phyloP scores from a whole-genome alignment of 2,113 vertebrate species.

The Meriones unguiculatus region DNA sequence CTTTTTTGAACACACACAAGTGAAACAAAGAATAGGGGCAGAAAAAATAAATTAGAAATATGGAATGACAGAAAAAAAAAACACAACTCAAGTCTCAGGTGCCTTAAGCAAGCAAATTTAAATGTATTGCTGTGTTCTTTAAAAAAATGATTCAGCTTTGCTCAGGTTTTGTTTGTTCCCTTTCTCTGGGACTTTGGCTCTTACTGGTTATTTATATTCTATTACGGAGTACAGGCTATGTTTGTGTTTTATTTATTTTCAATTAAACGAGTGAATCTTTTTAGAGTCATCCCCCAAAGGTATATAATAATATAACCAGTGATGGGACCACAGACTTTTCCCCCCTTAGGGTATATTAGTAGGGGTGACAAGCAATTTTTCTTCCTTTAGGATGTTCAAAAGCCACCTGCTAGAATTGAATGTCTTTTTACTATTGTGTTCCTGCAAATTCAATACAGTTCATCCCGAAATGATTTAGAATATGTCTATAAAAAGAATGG shows the following conservation, averaged over 20 bases:
- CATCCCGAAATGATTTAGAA: background rate
- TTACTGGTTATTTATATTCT: slow-evolving; percentile 10
- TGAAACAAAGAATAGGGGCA: slow-evolving; percentile 20
- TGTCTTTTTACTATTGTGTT: background rate
- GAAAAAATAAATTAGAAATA: slow-evolving; percentile 67
- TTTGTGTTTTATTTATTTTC: slow-evolving; percentile 17
- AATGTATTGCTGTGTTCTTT: slow-evolving; percentile 44
- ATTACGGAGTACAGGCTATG: background rate
- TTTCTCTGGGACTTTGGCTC: slow-evolving; percentile 48
- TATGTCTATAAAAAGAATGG: background rate
- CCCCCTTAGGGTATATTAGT: background rate
- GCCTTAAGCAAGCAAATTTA: slow-evolving; percentile 64
- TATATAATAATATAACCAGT: background rate
- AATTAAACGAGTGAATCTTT: slow-evolving; percentile 29
- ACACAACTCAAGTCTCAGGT: slow-evolving; percentile 60
- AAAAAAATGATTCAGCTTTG: background rate
- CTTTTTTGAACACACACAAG: background rate
- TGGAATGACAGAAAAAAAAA: slow-evolving; percentile 62
- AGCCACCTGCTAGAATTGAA: background rate
- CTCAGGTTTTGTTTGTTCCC: background rate
- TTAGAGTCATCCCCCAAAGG: background rate
- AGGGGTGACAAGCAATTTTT: background rate
- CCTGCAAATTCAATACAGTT: background rate
- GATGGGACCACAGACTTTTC: background rate
- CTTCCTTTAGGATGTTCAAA: background rate